phyloP scores from a whole-genome alignment of 2,888 invertebrate species.

The Proisotoma minuta region DNA sequence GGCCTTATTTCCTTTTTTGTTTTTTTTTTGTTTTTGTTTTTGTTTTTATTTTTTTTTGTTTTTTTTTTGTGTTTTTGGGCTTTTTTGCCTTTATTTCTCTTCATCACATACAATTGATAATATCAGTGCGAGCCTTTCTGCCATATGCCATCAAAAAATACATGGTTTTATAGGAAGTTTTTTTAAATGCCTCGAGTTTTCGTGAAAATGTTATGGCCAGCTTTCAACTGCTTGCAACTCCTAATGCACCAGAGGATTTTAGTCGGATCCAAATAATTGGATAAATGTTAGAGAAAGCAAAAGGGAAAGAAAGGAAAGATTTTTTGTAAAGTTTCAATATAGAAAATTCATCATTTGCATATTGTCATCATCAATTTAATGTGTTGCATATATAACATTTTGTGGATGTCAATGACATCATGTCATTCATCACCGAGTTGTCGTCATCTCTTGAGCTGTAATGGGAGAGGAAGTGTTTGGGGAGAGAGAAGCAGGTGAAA shows the following conservation, averaged over 20 bases:
- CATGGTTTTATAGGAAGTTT: not conserved
- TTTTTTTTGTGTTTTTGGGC: constrained; percentile 23
- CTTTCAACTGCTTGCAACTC: not conserved
- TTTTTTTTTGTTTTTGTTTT: no score
- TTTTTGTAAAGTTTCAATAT: not conserved
- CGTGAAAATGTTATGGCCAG: no score
- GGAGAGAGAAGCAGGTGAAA: not conserved
- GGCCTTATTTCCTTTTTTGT: no score
- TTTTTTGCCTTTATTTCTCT: constrained; percentile 29
- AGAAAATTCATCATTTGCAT: constrained; percentile 2
- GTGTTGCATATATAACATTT: not conserved
- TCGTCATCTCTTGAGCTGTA: not conserved
- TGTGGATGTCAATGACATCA: no score
- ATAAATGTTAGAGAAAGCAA: no score
- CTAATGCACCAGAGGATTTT: not conserved
- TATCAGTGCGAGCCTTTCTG: not conserved
- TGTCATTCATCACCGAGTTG: constrained; percentile 4
- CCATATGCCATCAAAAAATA: not conserved
- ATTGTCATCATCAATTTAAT: constrained; percentile 3
- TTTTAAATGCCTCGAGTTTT: no score
- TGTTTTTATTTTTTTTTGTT: constrained; percentile 23
- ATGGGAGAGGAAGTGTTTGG: no score
- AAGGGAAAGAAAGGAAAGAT: not conserved
- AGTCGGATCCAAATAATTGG: no score
- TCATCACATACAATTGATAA: constrained; percentile 9